Evolutionary conservation across 2,113 vertebrate genomes (phyloP).

Genomic region (Brachypteracias leptosomus): DNA sequence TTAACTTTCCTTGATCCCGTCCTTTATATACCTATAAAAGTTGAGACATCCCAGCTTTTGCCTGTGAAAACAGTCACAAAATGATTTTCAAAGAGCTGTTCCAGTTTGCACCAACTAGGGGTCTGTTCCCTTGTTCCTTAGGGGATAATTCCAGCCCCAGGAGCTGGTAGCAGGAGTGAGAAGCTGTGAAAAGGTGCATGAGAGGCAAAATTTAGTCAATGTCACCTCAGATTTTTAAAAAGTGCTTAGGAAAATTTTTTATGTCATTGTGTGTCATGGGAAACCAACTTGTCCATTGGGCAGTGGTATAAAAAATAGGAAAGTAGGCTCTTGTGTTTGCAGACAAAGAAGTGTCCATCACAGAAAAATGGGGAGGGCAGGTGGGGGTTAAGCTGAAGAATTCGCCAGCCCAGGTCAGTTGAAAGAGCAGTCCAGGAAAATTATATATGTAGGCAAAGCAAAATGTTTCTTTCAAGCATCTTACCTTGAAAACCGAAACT

Average conservation of each 20-base stretch:
- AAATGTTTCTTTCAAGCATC: not conserved
- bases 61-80: not conserved
- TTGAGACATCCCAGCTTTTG: not conserved
- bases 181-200: not conserved
- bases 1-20: not conserved
- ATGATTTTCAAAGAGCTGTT: not conserved
- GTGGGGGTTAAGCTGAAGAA: conserved; percentile 18
- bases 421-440: not conserved
- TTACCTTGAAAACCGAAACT: conserved; percentile 36
- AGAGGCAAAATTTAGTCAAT: not conserved
- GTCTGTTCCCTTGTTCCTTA: not conserved
- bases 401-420: not conserved
- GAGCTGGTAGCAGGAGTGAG: not conserved
- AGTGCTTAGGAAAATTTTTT: not conserved
- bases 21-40: not conserved
- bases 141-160: not conserved
- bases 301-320: not conserved
- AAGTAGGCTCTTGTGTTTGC: not conserved
- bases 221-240: not conserved
- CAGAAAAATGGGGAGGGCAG: not conserved
- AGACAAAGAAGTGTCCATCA: not conserved
- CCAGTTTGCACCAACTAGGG: not conserved
- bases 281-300: not conserved
- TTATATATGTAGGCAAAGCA: not conserved
- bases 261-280: not conserved